Percentiles rank a stretch among this genome's conserved stretches.
Evolutionary conservation across 2,797 vertebrate species (phyloP).

Genomic region (Xiphophorus birchmanni): DNA sequence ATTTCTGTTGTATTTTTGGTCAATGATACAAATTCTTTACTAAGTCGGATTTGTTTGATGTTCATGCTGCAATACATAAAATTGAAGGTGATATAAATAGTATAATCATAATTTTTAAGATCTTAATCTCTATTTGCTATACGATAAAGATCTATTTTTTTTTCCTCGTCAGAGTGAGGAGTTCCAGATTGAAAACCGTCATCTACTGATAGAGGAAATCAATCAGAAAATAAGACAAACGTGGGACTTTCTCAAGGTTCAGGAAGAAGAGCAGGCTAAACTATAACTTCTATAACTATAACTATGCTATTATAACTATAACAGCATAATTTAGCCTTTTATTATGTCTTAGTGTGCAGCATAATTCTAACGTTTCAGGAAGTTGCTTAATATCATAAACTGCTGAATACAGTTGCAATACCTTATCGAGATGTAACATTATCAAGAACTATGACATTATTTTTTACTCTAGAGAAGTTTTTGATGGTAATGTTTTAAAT

Average conservation of each 20-base stretch:
- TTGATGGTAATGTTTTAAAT: neutral
- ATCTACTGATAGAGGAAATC: neutral
- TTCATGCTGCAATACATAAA: neutral
- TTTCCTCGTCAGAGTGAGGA: neutral
- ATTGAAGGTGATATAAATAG: neutral
- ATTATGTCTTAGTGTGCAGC: neutral
- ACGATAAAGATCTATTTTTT: neutral
- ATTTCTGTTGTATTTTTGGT: neutral
- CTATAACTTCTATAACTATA: neutral
- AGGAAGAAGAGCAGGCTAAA: neutral
- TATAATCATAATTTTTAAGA: neutral
- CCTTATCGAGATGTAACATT: neutral
- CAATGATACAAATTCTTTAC: neutral
- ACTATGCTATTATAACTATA: too few species aligned
- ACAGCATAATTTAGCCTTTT: neutral
- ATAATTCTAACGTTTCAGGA: neutral
- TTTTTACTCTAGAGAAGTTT: neutral
- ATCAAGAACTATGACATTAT: neutral
- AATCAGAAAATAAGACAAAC: neutral
- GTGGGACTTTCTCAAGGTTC: neutral
- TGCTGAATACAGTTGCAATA: neutral
- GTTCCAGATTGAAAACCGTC: neutral
- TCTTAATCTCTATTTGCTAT: neutral
- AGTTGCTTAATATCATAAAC: neutral
- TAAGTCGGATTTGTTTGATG: neutral